Conservation (phyloP, 2,797 vertebrate species). For the Poecilia picta region DNA sequence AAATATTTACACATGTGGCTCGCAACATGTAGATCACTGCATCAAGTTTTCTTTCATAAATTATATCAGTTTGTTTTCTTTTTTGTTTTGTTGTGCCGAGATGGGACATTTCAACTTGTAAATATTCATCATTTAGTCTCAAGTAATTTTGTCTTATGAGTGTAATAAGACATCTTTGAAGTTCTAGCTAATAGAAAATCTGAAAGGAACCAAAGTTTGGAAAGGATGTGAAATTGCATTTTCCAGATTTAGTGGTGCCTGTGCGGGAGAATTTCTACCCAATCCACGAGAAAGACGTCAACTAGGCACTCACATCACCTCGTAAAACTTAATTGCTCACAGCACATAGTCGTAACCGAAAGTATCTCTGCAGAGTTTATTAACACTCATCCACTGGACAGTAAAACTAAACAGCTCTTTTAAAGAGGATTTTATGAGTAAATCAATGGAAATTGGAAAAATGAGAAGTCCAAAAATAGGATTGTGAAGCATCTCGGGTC, state of each 20-base stretch:
- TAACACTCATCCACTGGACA: slow-evolving; percentile 14
- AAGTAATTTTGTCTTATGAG: background rate
- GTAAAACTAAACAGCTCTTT: slow-evolving; percentile 10
- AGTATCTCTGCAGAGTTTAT: slow-evolving; percentile 20
- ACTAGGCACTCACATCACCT: slow-evolving; percentile 7
- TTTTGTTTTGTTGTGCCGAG: background rate
- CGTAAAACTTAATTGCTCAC: slow-evolving; percentile 25
- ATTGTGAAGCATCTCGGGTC: slow-evolving; percentile 10
- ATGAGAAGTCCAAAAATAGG: slow-evolving; percentile 4
- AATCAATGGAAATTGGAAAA: slow-evolving; percentile 30
- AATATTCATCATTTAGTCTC: background rate
- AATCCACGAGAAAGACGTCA: slow-evolving; percentile 2
- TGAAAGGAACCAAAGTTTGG: slow-evolving; percentile 1
- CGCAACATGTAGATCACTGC: background rate
- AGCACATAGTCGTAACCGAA: slow-evolving; percentile 22
- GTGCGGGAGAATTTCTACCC: background rate
- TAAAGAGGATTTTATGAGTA: slow-evolving; percentile 11
- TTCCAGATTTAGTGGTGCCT: slow-evolving; percentile 14
- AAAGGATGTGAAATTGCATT: slow-evolving; percentile 13
- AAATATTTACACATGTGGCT: background rate
- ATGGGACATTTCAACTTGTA: background rate
- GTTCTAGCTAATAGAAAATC: background rate
- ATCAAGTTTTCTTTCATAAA: background rate
- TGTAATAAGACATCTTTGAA: background rate
- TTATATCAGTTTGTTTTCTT: background rate